Evolutionary conservation across 2,888 invertebrate species (phyloP).

Genomic region (Noctua pronuba): DNA sequence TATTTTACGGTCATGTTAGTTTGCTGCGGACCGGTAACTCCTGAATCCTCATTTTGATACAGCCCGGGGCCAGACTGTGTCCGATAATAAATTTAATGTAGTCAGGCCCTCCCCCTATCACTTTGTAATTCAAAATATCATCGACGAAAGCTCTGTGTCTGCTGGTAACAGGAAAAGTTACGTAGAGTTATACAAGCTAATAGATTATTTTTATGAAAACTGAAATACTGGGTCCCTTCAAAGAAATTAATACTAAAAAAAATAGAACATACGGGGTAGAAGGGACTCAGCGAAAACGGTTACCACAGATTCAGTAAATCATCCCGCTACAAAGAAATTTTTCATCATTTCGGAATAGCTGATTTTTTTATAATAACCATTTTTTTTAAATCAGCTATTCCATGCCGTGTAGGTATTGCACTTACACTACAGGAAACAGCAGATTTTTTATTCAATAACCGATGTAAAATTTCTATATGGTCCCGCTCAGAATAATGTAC

Average conservation of each 20-base stretch:
- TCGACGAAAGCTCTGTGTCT: background rate
- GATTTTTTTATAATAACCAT: too few species aligned
- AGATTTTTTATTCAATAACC: too few species aligned
- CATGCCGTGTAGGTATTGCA: too few species aligned
- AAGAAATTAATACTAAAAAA: background rate
- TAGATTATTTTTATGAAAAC: background rate
- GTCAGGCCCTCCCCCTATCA: background rate
- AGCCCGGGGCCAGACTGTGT: background rate
- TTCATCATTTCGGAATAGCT: too few species aligned
- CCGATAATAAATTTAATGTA: constrained; percentile 7
- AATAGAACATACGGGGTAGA: too few species aligned
- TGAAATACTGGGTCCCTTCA: background rate
- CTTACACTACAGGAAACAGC: too few species aligned
- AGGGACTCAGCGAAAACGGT: too few species aligned
- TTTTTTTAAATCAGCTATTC: too few species aligned
- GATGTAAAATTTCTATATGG: too few species aligned
- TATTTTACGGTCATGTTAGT: constrained; percentile 16
- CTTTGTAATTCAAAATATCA: background rate
- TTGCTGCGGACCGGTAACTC: background rate
- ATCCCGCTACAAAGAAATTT: too few species aligned
- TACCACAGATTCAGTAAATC: too few species aligned
- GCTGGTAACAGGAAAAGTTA: background rate
- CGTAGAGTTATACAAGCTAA: background rate
- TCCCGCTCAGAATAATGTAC: too few species aligned
- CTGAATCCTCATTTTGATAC: background rate